A percentile compares a stretch with the other conserved stretches of the same genome.
Conservation (phyloP, 2,888 invertebrate species). For the Achlya flavicornis region DNA sequence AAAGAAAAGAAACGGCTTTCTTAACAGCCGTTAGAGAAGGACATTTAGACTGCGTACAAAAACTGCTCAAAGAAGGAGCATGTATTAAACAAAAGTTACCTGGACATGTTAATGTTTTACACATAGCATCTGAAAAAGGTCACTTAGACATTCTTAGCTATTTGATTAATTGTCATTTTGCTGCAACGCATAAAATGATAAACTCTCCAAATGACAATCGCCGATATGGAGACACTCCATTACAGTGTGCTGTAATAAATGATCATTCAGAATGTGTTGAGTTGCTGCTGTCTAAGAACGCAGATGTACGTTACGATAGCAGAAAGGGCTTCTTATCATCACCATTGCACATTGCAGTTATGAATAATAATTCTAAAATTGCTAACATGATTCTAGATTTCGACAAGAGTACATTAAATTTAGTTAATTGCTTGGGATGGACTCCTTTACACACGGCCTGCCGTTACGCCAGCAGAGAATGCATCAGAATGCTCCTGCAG, state of each 20-base stretch:
- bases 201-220: background rate
- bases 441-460: slow-evolving; percentile 54
- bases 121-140: slow-evolving; percentile 70
- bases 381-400: slow-evolving; percentile 10
- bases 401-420: slow-evolving; percentile 19
- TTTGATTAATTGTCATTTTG: background rate
- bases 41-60: slow-evolving; percentile 40
- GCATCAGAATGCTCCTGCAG: slow-evolving; percentile 20
- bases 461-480: slow-evolving; percentile 60
- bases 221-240: slow-evolving; percentile 2
- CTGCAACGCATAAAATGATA: background rate
- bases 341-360: slow-evolving; percentile 22
- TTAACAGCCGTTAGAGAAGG: slow-evolving; percentile 42
- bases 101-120: slow-evolving; percentile 55
- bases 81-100: background rate
- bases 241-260: slow-evolving; percentile 66
- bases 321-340: slow-evolving; percentile 15
- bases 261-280: slow-evolving; percentile 43
- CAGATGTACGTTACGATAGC: slow-evolving; percentile 17
- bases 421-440: slow-evolving; percentile 32
- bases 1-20: slow-evolving; percentile 24
- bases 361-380: slow-evolving; percentile 20
- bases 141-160: slow-evolving; percentile 27
- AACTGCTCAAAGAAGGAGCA: slow-evolving; percentile 49
- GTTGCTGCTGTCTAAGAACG: slow-evolving; percentile 21